Evolutionary conservation across 2,888 invertebrate species (phyloP), one percentile per base, ranked within the genome.

Genomic region (Monopis laevigella): DNA sequence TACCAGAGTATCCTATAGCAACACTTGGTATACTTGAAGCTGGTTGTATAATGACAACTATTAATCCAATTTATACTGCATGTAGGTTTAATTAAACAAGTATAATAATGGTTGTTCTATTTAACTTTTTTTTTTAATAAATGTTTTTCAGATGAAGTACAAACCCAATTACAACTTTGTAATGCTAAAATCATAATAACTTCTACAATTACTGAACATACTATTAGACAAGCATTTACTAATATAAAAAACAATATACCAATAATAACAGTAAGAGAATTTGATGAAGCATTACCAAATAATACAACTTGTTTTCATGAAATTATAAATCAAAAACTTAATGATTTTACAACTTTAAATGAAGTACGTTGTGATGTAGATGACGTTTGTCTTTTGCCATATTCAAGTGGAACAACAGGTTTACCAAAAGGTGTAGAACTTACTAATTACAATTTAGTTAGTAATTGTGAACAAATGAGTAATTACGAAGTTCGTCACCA

Each of bases 381-480:
- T 10, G 89, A 90, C 51, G 63, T 87, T 2, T 82, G 84, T 0
- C 60, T 90, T 18, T 55, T 94, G 48, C 92, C 90, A 0, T 94
- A 89, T 70, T 93, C 93, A 2, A 93, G 92, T 58, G 92, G 92
- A 2, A 95, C 94, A 0, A 94, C 93, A 0, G 94, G 95, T 0
- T 48, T 89, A 14, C 88, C 91, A 0, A 91, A 92, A 72, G 90
- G 88, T 4, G 89, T 90, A 0, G 80, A 85, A 54, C 58, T 90
- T 1, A 84, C 86, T 0, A 85, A 90, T 62, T 60, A 50, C 29
- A 85, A 84, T 59, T 42, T 86, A 2, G 57, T 84, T 1, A 56
- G 83, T 0, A 85, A 86, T 52, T 58, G 55, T 49, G 51, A 59
- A 43, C 77, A 77, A 38, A 69, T 70, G 35, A 59, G 61, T 45